These are phyloP conservation scores for Elmis aenea DNA, from an alignment of 2,888 invertebrate genomes.

Conservation along the genomic window DNA sequence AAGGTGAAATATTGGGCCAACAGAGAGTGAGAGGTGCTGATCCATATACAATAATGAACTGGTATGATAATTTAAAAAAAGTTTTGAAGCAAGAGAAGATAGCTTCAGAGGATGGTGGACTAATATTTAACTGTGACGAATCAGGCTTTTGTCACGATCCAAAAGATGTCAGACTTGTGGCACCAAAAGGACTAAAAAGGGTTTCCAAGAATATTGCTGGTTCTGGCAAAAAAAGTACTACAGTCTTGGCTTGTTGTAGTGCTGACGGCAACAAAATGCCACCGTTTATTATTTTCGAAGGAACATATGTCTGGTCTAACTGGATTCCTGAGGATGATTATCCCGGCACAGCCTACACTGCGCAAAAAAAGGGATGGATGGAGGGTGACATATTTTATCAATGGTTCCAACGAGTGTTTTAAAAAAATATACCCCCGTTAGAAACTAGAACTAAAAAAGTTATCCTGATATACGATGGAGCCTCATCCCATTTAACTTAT, in stretches of 20 bases:
- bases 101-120: no score
- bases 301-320: slow-evolving; percentile 10
- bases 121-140: no score
- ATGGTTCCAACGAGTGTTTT: slow-evolving; percentile 9
- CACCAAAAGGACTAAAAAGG: slow-evolving; percentile 5
- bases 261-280: slow-evolving; percentile 4
- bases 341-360: slow-evolving; percentile 13
- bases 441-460: slow-evolving; percentile 8
- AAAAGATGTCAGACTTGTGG: no score
- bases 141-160: no score
- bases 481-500: slow-evolving; percentile 11
- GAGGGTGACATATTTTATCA: slow-evolving; percentile 10
- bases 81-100: no score
- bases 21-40: no score
- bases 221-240: slow-evolving; percentile 8
- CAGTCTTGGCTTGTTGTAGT: slow-evolving; percentile 4
- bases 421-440: background rate
- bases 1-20: no score
- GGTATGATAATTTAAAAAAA: no score
- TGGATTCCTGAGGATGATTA: slow-evolving; percentile 13
- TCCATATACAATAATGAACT: no score
- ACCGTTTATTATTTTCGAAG: slow-evolving; percentile 8
- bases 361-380: slow-evolving; percentile 13
- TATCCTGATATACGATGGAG: slow-evolving; percentile 9
- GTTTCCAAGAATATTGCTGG: slow-evolving; percentile 9